These are phyloP conservation scores for Tetragonisca angustula DNA, from an alignment of 2,888 invertebrate species.

Conservation along the genomic window DNA sequence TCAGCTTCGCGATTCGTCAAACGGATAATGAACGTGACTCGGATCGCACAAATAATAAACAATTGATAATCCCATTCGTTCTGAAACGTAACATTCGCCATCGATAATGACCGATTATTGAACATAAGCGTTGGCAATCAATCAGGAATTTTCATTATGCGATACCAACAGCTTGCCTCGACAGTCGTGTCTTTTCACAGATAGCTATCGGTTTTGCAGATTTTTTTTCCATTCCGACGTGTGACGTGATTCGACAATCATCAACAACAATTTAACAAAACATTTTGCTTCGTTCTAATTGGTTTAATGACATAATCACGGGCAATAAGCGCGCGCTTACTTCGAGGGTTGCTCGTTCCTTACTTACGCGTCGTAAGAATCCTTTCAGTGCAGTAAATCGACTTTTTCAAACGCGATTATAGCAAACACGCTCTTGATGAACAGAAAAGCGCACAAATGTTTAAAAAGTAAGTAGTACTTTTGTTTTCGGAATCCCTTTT, in stretches of 20 bases:
- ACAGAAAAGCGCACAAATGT: not conserved
- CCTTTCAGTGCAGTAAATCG: not conserved
- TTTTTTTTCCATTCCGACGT: slow-evolving; percentile 65
- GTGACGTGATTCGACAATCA: slow-evolving; percentile 60
- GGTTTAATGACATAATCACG: slow-evolving; percentile 46
- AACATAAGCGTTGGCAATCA: slow-evolving; percentile 65
- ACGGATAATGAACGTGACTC: not conserved
- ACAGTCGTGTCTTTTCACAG: slow-evolving; percentile 68
- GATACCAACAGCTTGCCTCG: slow-evolving; percentile 48
- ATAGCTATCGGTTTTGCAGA: slow-evolving; percentile 65
- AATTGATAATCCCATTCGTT: slow-evolving; percentile 61
- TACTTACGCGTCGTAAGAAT: slow-evolving; percentile 1
- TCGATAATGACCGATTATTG: slow-evolving; percentile 66
- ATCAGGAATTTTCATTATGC: slow-evolving; percentile 65
- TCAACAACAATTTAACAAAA: slow-evolving; percentile 63
- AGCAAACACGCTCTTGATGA: not conserved
- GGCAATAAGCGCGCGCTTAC: slow-evolving; percentile 3
- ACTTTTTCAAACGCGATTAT: not conserved
- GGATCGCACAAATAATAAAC: slow-evolving; percentile 25
- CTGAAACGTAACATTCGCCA: slow-evolving; percentile 57
- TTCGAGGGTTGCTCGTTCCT: slow-evolving; percentile 1
- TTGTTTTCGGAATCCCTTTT: no score
- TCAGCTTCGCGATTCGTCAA: not conserved
- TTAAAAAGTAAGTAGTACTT: not conserved
- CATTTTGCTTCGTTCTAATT: slow-evolving; percentile 47